Percentiles rank a stretch among this genome's conserved stretches.
Conservation (phyloP, 1,140 invertebrate species). For the Zaprionus ghesquierei region DNA sequence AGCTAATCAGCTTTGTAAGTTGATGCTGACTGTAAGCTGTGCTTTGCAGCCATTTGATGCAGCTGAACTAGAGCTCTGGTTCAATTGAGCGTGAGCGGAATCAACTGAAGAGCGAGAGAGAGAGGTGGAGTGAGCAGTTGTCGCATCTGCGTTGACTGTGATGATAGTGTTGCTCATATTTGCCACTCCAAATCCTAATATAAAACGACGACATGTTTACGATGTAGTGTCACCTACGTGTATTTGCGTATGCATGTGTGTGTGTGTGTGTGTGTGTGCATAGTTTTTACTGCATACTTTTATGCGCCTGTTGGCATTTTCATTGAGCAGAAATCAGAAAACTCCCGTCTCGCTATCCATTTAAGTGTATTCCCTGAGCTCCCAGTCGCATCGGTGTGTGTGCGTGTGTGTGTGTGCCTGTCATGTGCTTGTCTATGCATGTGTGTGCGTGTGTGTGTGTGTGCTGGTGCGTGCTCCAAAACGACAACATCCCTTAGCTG, state of each 20-base stretch:
- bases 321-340: conserved; percentile 68
- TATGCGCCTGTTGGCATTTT: conserved; percentile 61
- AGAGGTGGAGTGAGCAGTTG: background rate
- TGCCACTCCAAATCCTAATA: conserved; percentile 70
- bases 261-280: background rate
- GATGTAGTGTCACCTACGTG: conserved; percentile 56
- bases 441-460: conserved; percentile 1
- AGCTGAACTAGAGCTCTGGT: background rate
- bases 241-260: too few relatives aligned
- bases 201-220: conserved; percentile 70
- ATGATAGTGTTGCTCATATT: conserved; percentile 51
- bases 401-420: conserved; percentile 8
- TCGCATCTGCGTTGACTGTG: conserved; percentile 31
- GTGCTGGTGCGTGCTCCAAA: conserved; percentile 53
- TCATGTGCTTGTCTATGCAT: background rate
- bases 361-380: conserved; percentile 22
- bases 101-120: background rate
- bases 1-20: too few relatives aligned
- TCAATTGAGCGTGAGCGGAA: background rate
- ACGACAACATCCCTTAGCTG: conserved; percentile 65
- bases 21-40: too few relatives aligned
- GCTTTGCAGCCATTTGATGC: too few relatives aligned
- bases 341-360: conserved; percentile 38
- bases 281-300: conserved; percentile 47
- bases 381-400: background rate